Evolutionary conservation across 64 coral and sea anemone genomes (phyloP).

Genomic region (Dendrophyllia cribrosa): DNA sequence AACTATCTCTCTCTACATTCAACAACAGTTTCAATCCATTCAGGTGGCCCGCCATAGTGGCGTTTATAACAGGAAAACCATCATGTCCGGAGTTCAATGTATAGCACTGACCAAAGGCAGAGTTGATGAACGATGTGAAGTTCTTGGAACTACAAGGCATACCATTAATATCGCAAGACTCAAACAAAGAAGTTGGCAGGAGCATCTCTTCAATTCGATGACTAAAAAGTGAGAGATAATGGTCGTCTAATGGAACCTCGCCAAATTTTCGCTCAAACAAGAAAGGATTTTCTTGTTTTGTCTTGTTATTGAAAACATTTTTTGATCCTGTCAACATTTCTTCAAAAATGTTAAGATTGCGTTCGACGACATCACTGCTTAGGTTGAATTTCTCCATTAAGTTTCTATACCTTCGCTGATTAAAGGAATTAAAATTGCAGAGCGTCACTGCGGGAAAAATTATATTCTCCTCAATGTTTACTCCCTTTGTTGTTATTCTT

Average conservation of each 20-base stretch:
- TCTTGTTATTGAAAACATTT: neutral
- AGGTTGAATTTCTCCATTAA: neutral
- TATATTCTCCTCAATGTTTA: neutral
- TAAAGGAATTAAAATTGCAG: slow-evolving; percentile 42
- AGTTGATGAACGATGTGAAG: neutral
- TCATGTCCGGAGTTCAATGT: slow-evolving; percentile 40
- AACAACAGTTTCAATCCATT: slow-evolving; percentile 27
- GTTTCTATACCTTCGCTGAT: neutral
- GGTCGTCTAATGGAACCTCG: too few relatives aligned
- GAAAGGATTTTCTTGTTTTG: too few relatives aligned
- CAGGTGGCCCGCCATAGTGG: neutral
- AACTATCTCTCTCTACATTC: slow-evolving; percentile 32
- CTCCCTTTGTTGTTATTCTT: slow-evolving; percentile 30
- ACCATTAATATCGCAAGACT: neutral
- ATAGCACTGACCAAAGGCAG: neutral
- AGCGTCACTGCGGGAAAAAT: slow-evolving; percentile 42
- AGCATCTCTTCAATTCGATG: slow-evolving; percentile 48
- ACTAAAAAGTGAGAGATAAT: neutral
- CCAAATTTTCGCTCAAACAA: neutral
- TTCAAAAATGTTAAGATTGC: neutral
- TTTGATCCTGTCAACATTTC: neutral
- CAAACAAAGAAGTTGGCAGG: neutral
- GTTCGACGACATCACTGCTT: neutral
- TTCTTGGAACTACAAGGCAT: neutral
- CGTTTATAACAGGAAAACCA: neutral